A percentile compares a stretch with the other conserved stretches of the same genome.
phyloP scores from a whole-genome alignment of 2,113 vertebrate genomes.

The Hyperopisus bebe region DNA sequence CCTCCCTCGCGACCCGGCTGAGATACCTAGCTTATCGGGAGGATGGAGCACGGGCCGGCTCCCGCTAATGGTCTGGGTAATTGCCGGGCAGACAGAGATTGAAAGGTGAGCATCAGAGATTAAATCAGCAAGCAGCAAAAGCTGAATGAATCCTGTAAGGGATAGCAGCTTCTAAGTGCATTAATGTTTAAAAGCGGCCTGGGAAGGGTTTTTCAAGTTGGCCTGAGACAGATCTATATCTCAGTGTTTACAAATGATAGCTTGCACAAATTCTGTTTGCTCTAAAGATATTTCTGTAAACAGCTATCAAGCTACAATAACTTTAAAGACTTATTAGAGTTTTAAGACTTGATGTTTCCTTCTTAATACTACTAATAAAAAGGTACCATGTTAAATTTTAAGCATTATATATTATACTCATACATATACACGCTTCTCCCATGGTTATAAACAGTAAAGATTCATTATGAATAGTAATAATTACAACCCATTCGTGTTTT shows the following conservation, averaged over 20 bases:
- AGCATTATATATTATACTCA: neutral
- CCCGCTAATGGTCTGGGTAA: conserved; percentile 46
- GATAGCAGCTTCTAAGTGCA: conserved; percentile 34
- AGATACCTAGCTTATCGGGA: conserved; percentile 38
- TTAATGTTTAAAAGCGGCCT: conserved; percentile 28
- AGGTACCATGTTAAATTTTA: neutral
- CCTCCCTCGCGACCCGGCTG: conserved; percentile 22
- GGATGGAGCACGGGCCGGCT: conserved; percentile 38
- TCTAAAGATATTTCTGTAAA: neutral
- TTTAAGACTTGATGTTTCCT: neutral
- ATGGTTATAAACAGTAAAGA: neutral
- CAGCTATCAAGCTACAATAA: neutral
- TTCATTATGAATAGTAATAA: neutral
- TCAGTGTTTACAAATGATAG: neutral
- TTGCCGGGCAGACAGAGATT: conserved; percentile 43
- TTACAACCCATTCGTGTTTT: neutral
- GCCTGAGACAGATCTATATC: neutral
- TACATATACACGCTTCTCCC: neutral
- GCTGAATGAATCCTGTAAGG: conserved; percentile 42
- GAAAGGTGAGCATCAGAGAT: conserved; percentile 50
- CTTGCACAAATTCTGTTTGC: neutral
- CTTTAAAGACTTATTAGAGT: neutral
- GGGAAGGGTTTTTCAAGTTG: neutral
- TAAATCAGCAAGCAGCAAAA: conserved; percentile 32
- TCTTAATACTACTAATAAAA: neutral